Percentiles rank a stretch among this genome's conserved stretches.
phyloP scores from a whole-genome alignment of 2,888 invertebrate genomes.

The Leptinotarsa rubiginosa region DNA sequence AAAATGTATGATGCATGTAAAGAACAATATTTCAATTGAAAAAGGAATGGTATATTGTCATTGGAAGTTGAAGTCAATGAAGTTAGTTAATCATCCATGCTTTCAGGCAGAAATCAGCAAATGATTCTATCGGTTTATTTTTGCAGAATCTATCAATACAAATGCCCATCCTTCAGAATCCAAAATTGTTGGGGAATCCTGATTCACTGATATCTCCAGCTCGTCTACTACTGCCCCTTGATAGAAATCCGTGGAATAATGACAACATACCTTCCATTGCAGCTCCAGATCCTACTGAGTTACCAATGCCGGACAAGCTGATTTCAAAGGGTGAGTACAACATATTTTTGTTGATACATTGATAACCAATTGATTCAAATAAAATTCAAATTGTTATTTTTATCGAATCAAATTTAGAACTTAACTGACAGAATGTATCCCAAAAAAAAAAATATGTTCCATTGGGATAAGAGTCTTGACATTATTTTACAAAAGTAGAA shows the following conservation, averaged over 20 bases:
- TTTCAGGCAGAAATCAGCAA: neutral
- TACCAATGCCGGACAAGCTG: conserved; percentile 65
- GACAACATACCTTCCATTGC: conserved; percentile 44
- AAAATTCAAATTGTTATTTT: neutral
- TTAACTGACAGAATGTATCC: too few species aligned
- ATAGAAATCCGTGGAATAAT: conserved; percentile 51
- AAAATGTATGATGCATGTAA: too few species aligned
- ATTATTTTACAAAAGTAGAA: too few species aligned
- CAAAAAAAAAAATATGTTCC: too few species aligned
- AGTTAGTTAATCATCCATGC: too few species aligned
- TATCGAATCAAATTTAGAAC: neutral
- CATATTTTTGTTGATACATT: neutral
- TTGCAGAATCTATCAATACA: conserved; percentile 60
- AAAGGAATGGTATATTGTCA: too few species aligned
- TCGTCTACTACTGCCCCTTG: conserved; percentile 54
- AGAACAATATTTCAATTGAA: too few species aligned
- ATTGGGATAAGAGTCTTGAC: too few species aligned
- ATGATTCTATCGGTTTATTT: neutral
- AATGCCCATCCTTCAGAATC: conserved; percentile 60
- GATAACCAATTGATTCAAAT: neutral
- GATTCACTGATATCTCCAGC: conserved; percentile 63
- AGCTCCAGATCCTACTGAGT: conserved; percentile 63
- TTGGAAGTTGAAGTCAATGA: too few species aligned
- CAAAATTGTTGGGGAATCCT: conserved; percentile 58
- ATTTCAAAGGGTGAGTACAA: conserved; percentile 58